Conservation (phyloP, 1,140 invertebrate genomes). For the Tribolium castaneum region DNA sequence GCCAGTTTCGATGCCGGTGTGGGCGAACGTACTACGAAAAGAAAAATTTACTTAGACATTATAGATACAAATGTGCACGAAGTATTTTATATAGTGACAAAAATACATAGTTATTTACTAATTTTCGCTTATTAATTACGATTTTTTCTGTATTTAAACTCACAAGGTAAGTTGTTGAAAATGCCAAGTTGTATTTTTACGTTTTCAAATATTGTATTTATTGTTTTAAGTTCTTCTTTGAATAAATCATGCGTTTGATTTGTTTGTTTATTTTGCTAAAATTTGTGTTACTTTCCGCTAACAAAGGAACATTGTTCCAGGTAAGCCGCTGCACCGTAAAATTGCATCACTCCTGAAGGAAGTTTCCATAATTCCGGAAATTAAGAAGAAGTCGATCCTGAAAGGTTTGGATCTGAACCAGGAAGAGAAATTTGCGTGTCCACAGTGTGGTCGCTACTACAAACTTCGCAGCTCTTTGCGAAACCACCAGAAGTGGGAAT, state of each 20-base stretch:
- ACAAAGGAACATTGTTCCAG: conserved; percentile 30
- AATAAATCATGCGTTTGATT: conserved; percentile 6
- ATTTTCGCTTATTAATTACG: background rate
- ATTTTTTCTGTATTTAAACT: background rate
- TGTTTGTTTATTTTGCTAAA: background rate
- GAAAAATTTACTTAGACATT: conserved; percentile 56
- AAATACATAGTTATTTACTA: no score
- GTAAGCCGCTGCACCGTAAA: background rate
- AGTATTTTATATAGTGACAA: conserved; percentile 19
- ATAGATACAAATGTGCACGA: conserved; percentile 47
- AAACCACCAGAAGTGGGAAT: conserved; percentile 66
- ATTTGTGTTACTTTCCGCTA: background rate
- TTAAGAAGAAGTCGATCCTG: background rate
- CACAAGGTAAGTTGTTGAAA: background rate
- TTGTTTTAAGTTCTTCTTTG: background rate
- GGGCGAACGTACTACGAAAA: conserved; percentile 57
- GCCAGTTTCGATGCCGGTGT: conserved; percentile 50
- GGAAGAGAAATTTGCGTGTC: conserved; percentile 11
- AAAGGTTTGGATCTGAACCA: conserved; percentile 3
- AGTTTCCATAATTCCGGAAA: conserved; percentile 10
- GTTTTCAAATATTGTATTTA: background rate
- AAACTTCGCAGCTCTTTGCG: conserved; percentile 65
- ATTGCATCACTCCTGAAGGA: background rate
- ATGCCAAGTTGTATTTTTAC: background rate
- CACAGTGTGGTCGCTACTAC: conserved; percentile 38